Percentiles rank a stretch among this genome's conserved stretches.
Conservation (phyloP, 2,113 vertebrate genomes). For the Menura novaehollandiae region DNA sequence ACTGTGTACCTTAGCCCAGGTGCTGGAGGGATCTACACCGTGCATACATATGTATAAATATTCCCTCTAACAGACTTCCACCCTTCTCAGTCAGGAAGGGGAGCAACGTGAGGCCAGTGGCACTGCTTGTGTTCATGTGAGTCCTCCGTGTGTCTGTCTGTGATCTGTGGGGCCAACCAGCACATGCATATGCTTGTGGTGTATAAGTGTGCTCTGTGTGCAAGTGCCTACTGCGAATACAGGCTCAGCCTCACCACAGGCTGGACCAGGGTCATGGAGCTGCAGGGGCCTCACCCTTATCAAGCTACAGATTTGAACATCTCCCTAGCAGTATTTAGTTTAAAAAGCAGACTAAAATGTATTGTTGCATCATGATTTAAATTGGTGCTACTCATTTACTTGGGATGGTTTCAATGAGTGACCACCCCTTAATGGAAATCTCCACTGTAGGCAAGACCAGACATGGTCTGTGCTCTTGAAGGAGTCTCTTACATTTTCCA, state of each 20-base stretch:
- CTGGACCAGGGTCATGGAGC: not conserved
- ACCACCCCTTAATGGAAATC: not conserved
- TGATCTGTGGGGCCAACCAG: not conserved
- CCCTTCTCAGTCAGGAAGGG: not conserved
- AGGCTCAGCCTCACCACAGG: not conserved
- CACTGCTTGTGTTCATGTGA: not conserved
- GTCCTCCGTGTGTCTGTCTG: not conserved
- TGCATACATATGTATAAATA: not conserved
- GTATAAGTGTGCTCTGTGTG: not conserved
- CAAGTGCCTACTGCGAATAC: not conserved
- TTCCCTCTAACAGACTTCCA: not conserved
- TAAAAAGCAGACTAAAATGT: not conserved
- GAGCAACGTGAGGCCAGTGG: not conserved
- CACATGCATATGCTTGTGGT: accelerated
- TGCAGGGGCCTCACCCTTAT: accelerated
- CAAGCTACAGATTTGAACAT: not conserved
- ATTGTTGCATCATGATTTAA: not conserved
- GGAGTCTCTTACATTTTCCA: not conserved
- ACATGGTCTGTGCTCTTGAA: not conserved
- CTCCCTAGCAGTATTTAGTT: not conserved
- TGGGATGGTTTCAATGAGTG: not conserved
- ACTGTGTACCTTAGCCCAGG: not conserved
- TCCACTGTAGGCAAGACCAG: not conserved
- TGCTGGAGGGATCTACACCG: not conserved
- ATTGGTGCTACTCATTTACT: not conserved